These are phyloP conservation scores for Leptinotarsa juncta DNA, from an alignment of 2,888 invertebrate genomes.

Conservation along the genomic window DNA sequence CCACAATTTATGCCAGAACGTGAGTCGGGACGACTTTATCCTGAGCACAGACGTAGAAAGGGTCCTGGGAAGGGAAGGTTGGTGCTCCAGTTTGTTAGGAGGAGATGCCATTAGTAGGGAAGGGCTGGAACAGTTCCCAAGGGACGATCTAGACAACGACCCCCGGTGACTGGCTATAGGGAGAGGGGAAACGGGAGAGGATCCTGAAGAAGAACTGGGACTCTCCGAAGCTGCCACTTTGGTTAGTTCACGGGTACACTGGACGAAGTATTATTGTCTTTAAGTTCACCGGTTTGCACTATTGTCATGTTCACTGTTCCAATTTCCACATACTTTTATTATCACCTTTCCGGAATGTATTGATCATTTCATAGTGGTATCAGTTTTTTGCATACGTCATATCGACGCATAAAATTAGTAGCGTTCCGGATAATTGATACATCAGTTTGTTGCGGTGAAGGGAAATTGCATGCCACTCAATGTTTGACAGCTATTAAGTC, in stretches of 20 bases:
- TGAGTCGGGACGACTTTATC: slow-evolving; percentile 77
- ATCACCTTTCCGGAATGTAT: background rate
- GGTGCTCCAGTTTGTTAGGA: slow-evolving; percentile 63
- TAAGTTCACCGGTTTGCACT: slow-evolving; percentile 8
- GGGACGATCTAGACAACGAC: slow-evolving; percentile 60
- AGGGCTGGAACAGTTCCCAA: slow-evolving; percentile 69
- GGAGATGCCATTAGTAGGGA: slow-evolving; percentile 70
- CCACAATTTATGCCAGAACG: slow-evolving; percentile 90
- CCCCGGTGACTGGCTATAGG: slow-evolving; percentile 56
- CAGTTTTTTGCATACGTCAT: background rate
- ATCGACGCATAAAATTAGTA: background rate
- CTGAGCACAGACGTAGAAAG: slow-evolving; percentile 82
- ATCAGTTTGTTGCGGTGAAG: background rate
- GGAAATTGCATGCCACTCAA: background rate
- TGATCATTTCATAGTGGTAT: background rate
- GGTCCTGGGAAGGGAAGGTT: slow-evolving; percentile 63
- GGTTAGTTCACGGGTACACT: slow-evolving; percentile 9
- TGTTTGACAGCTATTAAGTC: background rate
- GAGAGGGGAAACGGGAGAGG: slow-evolving; percentile 54
- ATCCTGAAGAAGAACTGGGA: slow-evolving; percentile 5
- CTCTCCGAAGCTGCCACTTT: slow-evolving; percentile 27
- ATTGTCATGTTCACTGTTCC: slow-evolving; percentile 8
- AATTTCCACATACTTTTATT: background rate
- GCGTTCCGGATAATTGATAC: background rate
- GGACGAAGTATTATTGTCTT: background rate